phyloP scores from a whole-genome alignment of 1,140 invertebrate genomes.

The Drosophila ironensis region DNA sequence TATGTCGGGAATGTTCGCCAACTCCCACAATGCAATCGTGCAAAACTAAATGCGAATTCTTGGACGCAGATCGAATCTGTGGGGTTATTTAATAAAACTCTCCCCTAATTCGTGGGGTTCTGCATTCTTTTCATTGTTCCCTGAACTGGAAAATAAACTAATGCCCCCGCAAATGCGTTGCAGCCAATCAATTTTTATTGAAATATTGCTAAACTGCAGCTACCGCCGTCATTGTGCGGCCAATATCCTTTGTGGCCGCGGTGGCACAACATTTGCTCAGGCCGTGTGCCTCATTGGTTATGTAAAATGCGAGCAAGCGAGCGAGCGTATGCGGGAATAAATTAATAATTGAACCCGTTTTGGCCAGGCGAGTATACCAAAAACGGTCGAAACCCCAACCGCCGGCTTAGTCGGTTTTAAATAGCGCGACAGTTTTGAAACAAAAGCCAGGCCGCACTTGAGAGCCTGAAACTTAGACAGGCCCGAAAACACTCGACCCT shows the following conservation, averaged over 20 bases:
- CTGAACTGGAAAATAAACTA: neutral
- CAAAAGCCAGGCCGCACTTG: constrained; percentile 43
- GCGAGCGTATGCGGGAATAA: constrained; percentile 32
- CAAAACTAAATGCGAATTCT: too few species aligned
- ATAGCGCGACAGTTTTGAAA: constrained; percentile 66
- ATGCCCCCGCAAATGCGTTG: neutral
- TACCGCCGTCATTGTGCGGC: constrained; percentile 19
- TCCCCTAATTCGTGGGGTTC: too few species aligned
- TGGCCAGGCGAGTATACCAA: constrained; percentile 9
- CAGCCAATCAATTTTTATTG: constrained; percentile 7
- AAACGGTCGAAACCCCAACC: neutral
- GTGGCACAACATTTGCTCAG: constrained; percentile 29
- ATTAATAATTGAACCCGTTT: constrained; percentile 61
- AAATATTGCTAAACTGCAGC: neutral
- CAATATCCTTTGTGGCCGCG: constrained; percentile 7
- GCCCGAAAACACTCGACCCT: constrained; percentile 62
- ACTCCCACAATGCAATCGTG: too few species aligned
- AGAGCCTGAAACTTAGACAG: constrained; percentile 62
- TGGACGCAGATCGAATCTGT: too few species aligned
- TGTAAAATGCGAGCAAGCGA: constrained; percentile 19
- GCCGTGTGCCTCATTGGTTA: constrained; percentile 41
- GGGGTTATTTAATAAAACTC: too few species aligned
- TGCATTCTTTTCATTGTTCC: neutral
- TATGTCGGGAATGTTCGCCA: neutral
- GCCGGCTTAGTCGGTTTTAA: constrained; percentile 47